Base-by-base conservation (phyloP, 1,140 invertebrate genomes). In the Mycetomoellerius zeteki region DNA sequence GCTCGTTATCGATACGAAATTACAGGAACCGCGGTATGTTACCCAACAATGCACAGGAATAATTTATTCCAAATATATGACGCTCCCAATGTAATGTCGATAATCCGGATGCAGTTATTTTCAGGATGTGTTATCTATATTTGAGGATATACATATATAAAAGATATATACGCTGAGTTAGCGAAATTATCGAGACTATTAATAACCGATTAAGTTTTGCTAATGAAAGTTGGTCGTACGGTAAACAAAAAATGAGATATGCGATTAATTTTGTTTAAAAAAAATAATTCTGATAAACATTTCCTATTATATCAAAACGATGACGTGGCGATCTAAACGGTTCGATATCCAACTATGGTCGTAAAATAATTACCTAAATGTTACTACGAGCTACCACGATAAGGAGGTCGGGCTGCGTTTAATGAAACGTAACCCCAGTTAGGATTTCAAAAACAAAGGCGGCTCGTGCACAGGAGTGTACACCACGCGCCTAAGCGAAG, bases 401-500 rank as follows among this genome's bases (percentile, higher is more conserved):
- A n/a, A 80, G 64, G 50, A 90, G 71, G 82, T 84, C 76, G 72
- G 56, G 72, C 69, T 62, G 37, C 64, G 73, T 90, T 88, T 90
- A 88, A 91, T 89, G 89, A 87, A 91, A 91, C 85, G 60, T 60
- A 65, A 91, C 50, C 76, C 86, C 65, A 85, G 77, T 37, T 89
- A 88, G 71, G 19, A 75, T 91, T 91, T 89, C 88, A 78, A 89
- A 91, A 91, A 91, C 86, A 91, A 86, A 71, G 71, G 16, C 81
- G 78, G 56, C 84, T 14, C 56, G 52, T 30, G 80, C 76, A 60
- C 50, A 27, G 12, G 73, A 77, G 78, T 60, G 54, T 77, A 71
- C 84, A 78, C 76, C 91, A 90, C 89, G 88, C 86, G 72, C 47
- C 62, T 71, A 54, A 89, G 77, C 82, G 90, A 71, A 92, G 93